Evolutionary conservation across 2,113 vertebrate species (phyloP).

Genomic region (Ictalurus punctatus): DNA sequence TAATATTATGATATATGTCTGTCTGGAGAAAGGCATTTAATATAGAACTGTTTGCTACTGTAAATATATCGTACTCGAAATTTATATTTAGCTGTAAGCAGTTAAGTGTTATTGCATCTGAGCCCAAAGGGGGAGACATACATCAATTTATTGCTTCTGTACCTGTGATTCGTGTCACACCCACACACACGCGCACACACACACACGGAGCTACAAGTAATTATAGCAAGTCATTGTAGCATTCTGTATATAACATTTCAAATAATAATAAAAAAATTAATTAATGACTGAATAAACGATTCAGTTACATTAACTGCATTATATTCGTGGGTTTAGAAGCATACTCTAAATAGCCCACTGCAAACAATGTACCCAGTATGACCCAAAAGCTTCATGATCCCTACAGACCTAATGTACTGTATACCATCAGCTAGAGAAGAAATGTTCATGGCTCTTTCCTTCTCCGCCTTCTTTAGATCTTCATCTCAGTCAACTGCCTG

Average conservation of each 20-base stretch:
- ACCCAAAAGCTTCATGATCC: not conserved
- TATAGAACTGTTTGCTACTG: not conserved
- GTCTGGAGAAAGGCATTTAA: not conserved
- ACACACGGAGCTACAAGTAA: not conserved
- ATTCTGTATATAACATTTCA: not conserved
- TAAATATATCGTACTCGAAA: not conserved
- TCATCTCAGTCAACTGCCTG: conserved; percentile 97
- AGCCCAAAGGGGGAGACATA: conserved; percentile 63
- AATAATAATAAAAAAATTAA: no score
- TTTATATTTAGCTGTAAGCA: not conserved
- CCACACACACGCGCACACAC: no score
- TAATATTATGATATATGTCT: not conserved
- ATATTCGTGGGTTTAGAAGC: not conserved
- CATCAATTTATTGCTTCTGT: conserved; percentile 15
- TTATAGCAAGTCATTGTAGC: not conserved
- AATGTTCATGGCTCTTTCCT: not conserved
- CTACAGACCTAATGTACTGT: not conserved
- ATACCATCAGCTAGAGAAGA: not conserved
- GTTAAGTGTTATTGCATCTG: conserved; percentile 35
- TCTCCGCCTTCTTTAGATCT: conserved; percentile 79
- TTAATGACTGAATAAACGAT: not conserved
- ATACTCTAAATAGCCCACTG: not conserved
- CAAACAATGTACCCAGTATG: not conserved
- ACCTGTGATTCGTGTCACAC: no score
- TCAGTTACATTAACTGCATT: not conserved